Evolutionary conservation across 2,888 invertebrate genomes (phyloP).

Genomic region (Bembecia ichneumoniformis): DNA sequence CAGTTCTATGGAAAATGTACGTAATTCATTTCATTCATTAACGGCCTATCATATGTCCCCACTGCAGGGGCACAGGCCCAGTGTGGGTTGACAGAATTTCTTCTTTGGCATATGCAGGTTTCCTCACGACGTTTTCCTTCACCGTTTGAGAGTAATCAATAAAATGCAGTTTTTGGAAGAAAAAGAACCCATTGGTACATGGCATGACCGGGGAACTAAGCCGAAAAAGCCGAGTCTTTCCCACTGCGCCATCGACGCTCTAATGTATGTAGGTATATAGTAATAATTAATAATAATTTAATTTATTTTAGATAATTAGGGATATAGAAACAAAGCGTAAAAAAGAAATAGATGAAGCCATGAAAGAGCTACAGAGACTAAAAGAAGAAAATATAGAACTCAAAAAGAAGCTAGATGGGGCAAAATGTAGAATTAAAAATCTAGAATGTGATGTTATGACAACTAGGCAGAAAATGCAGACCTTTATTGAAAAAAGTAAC

Average conservation of each 20-base stretch:
- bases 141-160: no score
- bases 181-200: no score
- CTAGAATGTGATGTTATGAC: constrained; percentile 75
- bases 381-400: constrained; percentile 72
- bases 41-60: no score
- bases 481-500: constrained; percentile 74
- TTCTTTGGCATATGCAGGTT: neutral
- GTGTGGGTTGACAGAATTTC: no score
- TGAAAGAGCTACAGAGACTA: constrained; percentile 70
- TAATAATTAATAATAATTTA: constrained; percentile 2
- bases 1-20: no score
- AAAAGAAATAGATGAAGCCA: constrained; percentile 72
- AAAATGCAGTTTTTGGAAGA: no score
- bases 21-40: no score
- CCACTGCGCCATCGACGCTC: no score
- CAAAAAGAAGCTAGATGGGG: constrained; percentile 76
- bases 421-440: constrained; percentile 77
- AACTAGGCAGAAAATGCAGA: constrained; percentile 72
- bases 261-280: neutral
- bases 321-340: constrained; percentile 70
- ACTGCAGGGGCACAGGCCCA: no score
- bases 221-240: no score
- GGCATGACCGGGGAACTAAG: no score
- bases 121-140: no score
- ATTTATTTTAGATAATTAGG: constrained; percentile 45